These are phyloP conservation scores for Megaceryle alcyon DNA, from an alignment of 2,797 vertebrate genomes.

Conservation along the genomic window DNA sequence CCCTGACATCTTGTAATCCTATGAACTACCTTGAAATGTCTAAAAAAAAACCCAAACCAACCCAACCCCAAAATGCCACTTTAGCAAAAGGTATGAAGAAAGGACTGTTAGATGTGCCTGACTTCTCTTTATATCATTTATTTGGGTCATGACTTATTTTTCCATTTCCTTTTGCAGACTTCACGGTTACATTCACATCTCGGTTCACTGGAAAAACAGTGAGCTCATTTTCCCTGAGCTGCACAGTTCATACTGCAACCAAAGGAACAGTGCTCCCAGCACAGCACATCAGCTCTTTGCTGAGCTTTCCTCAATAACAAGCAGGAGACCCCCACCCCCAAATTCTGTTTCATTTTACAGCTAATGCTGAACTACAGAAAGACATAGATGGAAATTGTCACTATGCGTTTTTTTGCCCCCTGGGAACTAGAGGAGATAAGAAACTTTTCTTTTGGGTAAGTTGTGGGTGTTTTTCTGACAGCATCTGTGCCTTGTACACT, in stretches of 20 bases:
- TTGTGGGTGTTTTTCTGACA: conserved; percentile 46
- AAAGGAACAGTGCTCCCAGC: background rate
- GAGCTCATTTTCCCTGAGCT: background rate
- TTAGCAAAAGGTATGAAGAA: background rate
- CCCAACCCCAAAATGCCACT: background rate
- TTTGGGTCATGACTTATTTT: background rate
- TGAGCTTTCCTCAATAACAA: background rate
- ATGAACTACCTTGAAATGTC: background rate
- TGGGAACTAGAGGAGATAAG: background rate
- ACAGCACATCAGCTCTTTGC: background rate
- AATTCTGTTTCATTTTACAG: background rate
- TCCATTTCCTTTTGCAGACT: background rate
- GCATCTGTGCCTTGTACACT: conserved; percentile 22
- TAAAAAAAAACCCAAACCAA: background rate
- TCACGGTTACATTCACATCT: background rate
- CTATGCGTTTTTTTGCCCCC: background rate
- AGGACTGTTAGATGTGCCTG: background rate
- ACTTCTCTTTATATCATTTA: background rate
- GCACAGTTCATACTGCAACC: background rate
- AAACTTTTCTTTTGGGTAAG: conserved; percentile 1
- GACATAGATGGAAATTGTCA: background rate
- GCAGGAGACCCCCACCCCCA: background rate
- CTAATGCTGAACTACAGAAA: background rate
- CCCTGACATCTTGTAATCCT: too few species aligned
- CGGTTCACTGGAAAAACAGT: background rate